phyloP scores from a whole-genome alignment of 2,797 vertebrate genomes.

The Cyclura pinguis region DNA sequence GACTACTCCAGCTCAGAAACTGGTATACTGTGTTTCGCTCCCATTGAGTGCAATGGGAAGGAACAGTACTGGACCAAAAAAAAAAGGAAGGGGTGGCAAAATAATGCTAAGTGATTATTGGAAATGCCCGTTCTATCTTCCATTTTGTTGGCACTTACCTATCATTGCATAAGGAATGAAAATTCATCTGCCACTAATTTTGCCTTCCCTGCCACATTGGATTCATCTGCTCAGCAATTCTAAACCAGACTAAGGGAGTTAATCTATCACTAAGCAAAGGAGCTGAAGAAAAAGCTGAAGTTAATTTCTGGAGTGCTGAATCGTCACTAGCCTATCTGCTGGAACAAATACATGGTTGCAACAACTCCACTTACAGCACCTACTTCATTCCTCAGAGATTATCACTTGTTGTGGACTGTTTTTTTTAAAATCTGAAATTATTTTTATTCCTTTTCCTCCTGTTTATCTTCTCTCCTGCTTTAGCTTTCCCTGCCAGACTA shows the following conservation, averaged over 20 bases:
- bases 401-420: background rate
- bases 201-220: background rate
- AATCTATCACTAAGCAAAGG: background rate
- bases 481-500: background rate
- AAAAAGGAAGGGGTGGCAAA: too few relatives aligned
- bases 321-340: background rate
- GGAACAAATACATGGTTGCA: background rate
- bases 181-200: background rate
- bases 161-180: background rate
- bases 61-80: background rate
- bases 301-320: background rate
- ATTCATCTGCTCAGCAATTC: background rate
- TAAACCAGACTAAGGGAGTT: background rate
- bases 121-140: background rate
- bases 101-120: background rate
- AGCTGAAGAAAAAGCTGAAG: background rate
- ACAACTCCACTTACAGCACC: background rate
- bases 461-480: slow-evolving; percentile 12
- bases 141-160: background rate
- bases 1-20: background rate
- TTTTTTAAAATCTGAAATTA: background rate
- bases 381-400: background rate
- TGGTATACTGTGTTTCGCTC: background rate
- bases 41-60: background rate
- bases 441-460: background rate